These are phyloP conservation scores for Hemichromis elongatus DNA, from an alignment of 2,113 vertebrate species.

Conservation along the genomic window DNA sequence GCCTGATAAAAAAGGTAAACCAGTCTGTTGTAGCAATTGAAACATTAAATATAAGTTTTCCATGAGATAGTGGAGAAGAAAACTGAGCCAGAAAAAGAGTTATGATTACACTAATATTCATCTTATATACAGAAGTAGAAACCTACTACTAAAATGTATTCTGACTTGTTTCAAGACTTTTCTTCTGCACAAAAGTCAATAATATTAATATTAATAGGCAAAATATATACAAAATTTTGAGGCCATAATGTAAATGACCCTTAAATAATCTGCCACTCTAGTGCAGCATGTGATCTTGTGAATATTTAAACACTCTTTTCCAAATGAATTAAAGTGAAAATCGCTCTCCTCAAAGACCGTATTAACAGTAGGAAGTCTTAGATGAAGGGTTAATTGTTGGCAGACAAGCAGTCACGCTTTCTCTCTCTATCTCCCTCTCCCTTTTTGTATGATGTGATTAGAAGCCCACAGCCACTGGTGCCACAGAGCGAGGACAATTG, in stretches of 20 bases:
- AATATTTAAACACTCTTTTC: neutral
- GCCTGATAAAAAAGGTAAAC: fast-evolving
- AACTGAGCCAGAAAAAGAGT: neutral
- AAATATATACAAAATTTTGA: neutral
- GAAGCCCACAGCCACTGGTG: slow-evolving; percentile 30
- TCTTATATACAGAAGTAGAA: neutral
- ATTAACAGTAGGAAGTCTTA: neutral
- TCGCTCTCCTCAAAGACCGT: neutral
- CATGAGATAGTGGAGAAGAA: fast-evolving
- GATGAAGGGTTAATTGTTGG: slow-evolving; percentile 19
- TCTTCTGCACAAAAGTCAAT: neutral
- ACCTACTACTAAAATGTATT: neutral
- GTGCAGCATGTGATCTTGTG: neutral
- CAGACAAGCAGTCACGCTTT: neutral
- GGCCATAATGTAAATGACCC: neutral
- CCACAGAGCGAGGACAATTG: slow-evolving; percentile 47
- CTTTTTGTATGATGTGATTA: slow-evolving; percentile 33
- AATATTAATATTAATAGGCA: neutral
- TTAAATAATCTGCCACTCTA: neutral
- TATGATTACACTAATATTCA: too few relatives aligned
- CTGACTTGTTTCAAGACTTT: neutral
- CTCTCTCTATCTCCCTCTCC: neutral
- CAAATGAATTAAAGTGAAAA: neutral
- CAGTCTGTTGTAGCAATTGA: neutral
- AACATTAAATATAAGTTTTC: neutral